A percentile compares a stretch with the other conserved stretches of the same genome.
Conservation (phyloP, 2,888 invertebrate genomes). For the Cyrtodaria siliqua region DNA sequence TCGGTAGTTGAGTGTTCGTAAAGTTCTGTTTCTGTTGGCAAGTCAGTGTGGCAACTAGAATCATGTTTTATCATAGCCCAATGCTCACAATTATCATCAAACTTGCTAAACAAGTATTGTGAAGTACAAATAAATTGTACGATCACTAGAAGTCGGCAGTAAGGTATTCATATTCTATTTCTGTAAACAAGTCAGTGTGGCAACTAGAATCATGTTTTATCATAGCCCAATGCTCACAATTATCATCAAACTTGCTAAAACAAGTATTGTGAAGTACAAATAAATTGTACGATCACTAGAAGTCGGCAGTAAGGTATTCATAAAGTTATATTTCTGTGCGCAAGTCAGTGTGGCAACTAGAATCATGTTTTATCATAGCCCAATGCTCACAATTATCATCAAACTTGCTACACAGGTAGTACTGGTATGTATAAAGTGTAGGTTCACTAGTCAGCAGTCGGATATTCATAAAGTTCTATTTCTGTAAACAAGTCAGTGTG, state of each 20-base stretch:
- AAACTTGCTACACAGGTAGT: background rate
- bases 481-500: conserved; percentile 35
- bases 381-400: conserved; percentile 4
- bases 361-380: background rate
- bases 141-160: background rate
- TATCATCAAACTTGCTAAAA: background rate
- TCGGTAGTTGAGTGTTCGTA: too few relatives aligned
- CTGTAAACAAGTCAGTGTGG: conserved; percentile 41
- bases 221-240: conserved; percentile 62
- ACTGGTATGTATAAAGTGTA: too few relatives aligned
- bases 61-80: conserved; percentile 19
- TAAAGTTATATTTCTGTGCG: background rate
- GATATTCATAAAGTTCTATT: background rate
- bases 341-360: conserved; percentile 46
- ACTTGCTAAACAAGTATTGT: background rate
- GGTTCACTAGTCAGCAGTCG: too few relatives aligned
- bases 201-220: conserved; percentile 48
- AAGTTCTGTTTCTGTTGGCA: too few relatives aligned
- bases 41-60: conserved; percentile 53
- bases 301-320: too few relatives aligned
- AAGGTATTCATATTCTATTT: background rate
- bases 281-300: background rate
- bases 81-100: background rate
- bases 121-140: background rate
- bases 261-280: background rate